These are phyloP conservation scores for Galaxea fascicularis DNA, from an alignment of 92 coral and sea anemone genomes.

Conservation along the genomic window DNA sequence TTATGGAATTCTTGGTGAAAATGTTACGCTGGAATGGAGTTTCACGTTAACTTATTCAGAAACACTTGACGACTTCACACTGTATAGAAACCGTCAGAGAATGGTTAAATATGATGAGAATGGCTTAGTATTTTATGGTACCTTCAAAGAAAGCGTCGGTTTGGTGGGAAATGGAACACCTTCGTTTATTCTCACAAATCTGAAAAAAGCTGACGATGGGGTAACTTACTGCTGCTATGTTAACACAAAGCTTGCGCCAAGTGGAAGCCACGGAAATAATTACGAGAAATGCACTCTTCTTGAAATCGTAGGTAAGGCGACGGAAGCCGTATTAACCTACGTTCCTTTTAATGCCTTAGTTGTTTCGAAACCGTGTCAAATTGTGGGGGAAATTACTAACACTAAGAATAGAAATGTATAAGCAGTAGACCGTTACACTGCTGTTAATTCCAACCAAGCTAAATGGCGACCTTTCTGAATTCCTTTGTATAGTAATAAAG, in stretches of 20 bases:
- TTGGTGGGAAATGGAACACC: background rate
- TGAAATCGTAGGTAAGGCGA: background rate
- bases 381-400: no score
- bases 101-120: background rate
- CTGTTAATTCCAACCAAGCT: no score
- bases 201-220: background rate
- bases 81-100: background rate
- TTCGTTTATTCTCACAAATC: background rate
- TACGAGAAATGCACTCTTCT: background rate
- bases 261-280: background rate
- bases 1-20: constrained; percentile 20
- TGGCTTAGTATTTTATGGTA: background rate
- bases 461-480: no score
- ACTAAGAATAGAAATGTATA: no score
- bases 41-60: background rate
- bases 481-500: no score
- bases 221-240: background rate
- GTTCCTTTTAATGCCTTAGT: no score
- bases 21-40: constrained; percentile 33
- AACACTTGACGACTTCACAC: background rate
- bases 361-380: no score
- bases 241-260: background rate
- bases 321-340: no score
- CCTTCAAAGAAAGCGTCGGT: background rate
- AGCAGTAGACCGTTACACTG: no score